phyloP scores from a whole-genome alignment of 2,113 vertebrate genomes.

The Pseudopodoces humilis region DNA sequence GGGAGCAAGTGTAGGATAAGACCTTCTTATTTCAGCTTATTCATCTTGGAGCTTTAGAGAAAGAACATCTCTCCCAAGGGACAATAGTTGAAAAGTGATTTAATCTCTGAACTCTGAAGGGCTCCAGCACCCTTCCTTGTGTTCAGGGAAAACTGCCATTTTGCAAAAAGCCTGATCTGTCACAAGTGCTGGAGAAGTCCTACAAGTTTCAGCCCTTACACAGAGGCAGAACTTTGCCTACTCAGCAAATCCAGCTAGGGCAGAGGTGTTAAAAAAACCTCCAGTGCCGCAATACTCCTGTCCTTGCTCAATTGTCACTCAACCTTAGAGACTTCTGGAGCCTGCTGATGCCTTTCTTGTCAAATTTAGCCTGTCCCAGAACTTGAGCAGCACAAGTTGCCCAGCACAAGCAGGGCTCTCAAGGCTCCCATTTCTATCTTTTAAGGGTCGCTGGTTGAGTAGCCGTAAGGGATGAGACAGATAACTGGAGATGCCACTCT shows the following conservation, averaged over 20 bases:
- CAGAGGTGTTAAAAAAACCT: background rate
- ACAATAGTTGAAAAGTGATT: background rate
- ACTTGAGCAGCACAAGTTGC: background rate
- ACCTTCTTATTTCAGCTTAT: background rate
- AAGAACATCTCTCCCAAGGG: background rate
- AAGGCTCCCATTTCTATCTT: background rate
- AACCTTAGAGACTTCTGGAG: background rate
- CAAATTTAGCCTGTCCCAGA: background rate
- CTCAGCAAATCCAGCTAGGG: background rate
- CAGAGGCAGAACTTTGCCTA: background rate
- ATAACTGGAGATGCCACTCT: background rate
- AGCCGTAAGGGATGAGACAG: background rate
- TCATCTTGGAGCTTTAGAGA: background rate
- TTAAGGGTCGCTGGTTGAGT: background rate
- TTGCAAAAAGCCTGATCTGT: background rate
- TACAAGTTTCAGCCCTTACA: background rate
- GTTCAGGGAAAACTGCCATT: background rate
- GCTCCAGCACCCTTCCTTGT: background rate
- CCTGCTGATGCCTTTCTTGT: background rate
- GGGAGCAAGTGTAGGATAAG: background rate
- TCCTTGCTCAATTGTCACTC: background rate
- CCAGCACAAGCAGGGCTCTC: background rate
- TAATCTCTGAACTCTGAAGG: background rate
- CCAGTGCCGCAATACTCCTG: background rate
- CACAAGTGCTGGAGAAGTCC: background rate